These are phyloP conservation scores for Isurus oxyrinchus DNA, from an alignment of 2,113 vertebrate species.

Conservation along the genomic window DNA sequence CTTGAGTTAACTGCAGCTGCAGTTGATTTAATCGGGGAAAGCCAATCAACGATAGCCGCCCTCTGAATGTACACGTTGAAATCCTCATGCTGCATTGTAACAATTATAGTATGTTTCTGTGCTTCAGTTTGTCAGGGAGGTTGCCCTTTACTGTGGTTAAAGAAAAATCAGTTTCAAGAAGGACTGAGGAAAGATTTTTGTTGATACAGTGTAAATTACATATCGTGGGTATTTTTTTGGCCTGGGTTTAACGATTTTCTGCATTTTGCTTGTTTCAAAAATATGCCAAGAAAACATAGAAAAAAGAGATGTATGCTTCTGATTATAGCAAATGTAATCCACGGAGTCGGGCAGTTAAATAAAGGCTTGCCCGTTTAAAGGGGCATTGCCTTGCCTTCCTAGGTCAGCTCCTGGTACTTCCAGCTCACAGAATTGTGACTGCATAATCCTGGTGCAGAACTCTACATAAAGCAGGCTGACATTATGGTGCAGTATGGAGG, in stretches of 20 bases:
- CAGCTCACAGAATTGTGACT: not conserved
- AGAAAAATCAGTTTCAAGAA: constrained; percentile 50
- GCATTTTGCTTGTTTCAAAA: constrained; percentile 59
- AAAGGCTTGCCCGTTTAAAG: not conserved
- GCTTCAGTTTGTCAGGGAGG: constrained; percentile 51
- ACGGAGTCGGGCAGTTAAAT: not conserved
- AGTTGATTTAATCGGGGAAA: not conserved
- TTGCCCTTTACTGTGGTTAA: constrained; percentile 54
- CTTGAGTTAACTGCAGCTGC: not conserved
- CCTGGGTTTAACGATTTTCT: constrained; percentile 47
- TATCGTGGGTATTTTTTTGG: constrained; percentile 62
- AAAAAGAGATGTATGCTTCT: constrained; percentile 62
- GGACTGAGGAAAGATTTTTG: not conserved
- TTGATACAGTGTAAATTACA: constrained; percentile 62
- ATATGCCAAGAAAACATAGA: constrained; percentile 54
- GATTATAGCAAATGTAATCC: constrained; percentile 58
- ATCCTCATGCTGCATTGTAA: not conserved
- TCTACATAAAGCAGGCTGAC: not conserved
- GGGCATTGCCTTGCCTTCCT: not conserved
- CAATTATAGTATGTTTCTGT: constrained; percentile 44
- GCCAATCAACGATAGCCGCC: not conserved
- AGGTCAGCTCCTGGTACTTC: not conserved
- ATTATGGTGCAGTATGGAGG: not conserved
- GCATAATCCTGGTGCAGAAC: not conserved
- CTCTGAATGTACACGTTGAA: not conserved